Percentiles rank a stretch among this genome's conserved stretches.
These are phyloP conservation scores for Tauraco hartlaubi DNA, from an alignment of 2,797 vertebrate species.

Conservation along the genomic window DNA sequence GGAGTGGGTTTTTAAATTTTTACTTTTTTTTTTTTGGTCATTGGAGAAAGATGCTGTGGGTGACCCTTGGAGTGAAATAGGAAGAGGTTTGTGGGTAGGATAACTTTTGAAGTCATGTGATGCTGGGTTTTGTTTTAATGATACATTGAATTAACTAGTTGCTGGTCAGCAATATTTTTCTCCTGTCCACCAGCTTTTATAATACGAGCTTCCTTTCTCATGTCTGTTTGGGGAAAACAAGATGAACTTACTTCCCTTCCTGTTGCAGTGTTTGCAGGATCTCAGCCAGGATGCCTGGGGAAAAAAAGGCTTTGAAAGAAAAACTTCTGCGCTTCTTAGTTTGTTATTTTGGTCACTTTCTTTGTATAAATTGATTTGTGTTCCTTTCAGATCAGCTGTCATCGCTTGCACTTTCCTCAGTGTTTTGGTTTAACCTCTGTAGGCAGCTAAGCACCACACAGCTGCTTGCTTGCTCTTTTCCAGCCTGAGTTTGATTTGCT, in stretches of 20 bases:
- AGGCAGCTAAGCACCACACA: neutral
- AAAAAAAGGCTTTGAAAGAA: neutral
- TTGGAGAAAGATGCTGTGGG: neutral
- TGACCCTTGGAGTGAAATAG: neutral
- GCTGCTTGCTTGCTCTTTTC: neutral
- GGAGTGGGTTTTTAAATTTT: too few relatives aligned
- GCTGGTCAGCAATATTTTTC: neutral
- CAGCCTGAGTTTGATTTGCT: neutral
- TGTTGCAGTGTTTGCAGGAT: neutral
- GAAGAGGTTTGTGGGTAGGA: neutral
- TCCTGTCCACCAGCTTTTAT: neutral
- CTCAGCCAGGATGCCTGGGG: neutral
- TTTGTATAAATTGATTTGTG: neutral
- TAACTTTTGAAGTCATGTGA: neutral
- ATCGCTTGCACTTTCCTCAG: neutral
- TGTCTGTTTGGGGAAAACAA: neutral
- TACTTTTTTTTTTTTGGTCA: neutral
- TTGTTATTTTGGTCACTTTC: neutral
- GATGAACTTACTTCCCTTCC: neutral
- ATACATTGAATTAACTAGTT: neutral
- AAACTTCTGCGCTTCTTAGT: neutral
- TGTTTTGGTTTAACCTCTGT: neutral
- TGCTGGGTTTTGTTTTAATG: neutral
- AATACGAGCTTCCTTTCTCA: neutral
- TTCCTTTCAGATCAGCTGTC: conserved; percentile 14